Evolutionary conservation across 2,113 vertebrate genomes (phyloP).

Genomic region (Ovibos moschatus): DNA sequence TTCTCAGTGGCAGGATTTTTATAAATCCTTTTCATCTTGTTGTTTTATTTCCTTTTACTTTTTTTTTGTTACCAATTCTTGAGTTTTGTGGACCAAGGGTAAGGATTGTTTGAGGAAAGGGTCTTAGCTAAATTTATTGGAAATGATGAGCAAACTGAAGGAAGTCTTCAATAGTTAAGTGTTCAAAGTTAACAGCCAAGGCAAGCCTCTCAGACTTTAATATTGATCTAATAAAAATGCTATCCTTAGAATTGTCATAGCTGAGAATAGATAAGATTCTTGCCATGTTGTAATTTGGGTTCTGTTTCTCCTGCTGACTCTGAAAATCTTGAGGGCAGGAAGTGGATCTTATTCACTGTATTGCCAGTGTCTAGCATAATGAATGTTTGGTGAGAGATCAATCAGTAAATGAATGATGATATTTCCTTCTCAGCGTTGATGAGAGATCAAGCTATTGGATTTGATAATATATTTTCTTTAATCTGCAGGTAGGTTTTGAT

Average conservation of each 20-base stretch:
- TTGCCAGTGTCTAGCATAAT: background rate
- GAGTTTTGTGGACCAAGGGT: background rate
- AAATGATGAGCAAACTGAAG: background rate
- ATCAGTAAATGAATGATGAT: background rate
- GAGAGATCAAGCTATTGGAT: background rate
- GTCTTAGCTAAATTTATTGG: background rate
- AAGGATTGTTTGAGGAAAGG: background rate
- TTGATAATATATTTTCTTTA: constrained; percentile 20
- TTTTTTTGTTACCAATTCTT: background rate
- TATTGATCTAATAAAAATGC: background rate
- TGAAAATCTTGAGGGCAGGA: background rate
- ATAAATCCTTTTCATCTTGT: background rate
- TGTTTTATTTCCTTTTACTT: background rate
- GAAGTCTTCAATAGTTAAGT: constrained; percentile 22
- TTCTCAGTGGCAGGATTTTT: background rate
- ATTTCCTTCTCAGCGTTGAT: background rate
- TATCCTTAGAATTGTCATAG: background rate
- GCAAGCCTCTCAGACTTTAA: background rate
- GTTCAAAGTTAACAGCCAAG: background rate
- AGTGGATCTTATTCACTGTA: background rate
- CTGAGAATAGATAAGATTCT: background rate
- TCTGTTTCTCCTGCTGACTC: background rate
- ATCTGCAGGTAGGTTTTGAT: constrained; percentile 34
- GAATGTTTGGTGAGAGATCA: background rate
- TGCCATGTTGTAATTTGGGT: background rate